Percentiles rank a stretch among this genome's conserved stretches.
phyloP scores from a whole-genome alignment of 2,113 vertebrate genomes.

The Craseonycteris thonglongyai region DNA sequence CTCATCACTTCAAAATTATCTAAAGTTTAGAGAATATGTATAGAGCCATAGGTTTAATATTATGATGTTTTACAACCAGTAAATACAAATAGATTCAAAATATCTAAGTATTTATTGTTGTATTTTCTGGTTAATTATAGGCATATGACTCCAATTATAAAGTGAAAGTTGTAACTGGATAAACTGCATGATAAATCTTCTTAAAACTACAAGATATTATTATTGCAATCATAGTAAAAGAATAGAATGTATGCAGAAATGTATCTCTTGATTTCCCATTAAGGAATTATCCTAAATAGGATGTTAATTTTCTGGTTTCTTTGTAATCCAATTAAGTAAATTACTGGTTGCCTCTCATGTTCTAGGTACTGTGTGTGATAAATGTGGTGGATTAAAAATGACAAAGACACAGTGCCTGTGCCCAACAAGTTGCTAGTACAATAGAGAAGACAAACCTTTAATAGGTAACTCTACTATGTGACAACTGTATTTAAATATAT shows the following conservation, averaged over 20 bases:
- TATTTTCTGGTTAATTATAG: background rate
- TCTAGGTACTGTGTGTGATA: background rate
- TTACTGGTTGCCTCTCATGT: background rate
- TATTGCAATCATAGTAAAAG: background rate
- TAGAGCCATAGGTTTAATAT: background rate
- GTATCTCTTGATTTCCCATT: background rate
- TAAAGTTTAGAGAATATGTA: background rate
- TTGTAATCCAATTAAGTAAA: background rate
- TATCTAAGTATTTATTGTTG: background rate
- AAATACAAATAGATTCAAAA: background rate
- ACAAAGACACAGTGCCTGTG: background rate
- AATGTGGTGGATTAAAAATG: background rate
- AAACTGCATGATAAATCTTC: background rate
- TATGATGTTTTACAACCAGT: background rate
- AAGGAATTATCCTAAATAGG: background rate
- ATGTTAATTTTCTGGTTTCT: background rate
- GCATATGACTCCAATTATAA: background rate
- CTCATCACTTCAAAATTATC: background rate
- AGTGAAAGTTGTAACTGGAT: background rate
- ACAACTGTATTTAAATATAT: background rate
- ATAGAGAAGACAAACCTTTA: background rate
- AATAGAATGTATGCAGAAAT: background rate
- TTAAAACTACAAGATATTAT: background rate
- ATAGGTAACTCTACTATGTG: background rate
- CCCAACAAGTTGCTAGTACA: background rate